Conservation (phyloP, 1,140 invertebrate genomes). For the Teleopsis dalmanni region DNA sequence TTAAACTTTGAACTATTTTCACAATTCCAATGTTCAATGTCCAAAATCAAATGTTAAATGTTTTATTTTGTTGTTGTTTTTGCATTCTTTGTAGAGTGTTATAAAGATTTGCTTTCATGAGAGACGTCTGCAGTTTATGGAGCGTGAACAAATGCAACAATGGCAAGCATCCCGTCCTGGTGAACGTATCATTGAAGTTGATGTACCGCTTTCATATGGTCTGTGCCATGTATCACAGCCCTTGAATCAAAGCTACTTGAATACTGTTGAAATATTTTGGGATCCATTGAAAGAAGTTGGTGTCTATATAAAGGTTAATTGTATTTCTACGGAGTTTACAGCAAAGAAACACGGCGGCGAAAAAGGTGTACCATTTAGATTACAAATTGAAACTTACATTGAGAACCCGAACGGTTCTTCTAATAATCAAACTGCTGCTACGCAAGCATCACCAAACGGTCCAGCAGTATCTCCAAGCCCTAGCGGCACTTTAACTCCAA, state of each 20-base stretch:
- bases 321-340: constrained; percentile 96
- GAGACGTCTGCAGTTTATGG: constrained; percentile 89
- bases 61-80: constrained; percentile 5
- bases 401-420: constrained; percentile 39
- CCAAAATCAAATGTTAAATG: not conserved
- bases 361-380: constrained; percentile 92
- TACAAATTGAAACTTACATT: constrained; percentile 83
- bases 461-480: constrained; percentile 30
- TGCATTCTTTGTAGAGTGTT: constrained; percentile 56
- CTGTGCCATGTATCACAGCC: constrained; percentile 75
- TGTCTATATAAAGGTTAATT: constrained; percentile 90
- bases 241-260: constrained; percentile 56
- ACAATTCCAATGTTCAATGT: not conserved
- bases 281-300: constrained; percentile 94
- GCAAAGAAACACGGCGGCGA: constrained; percentile 97
- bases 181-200: constrained; percentile 86
- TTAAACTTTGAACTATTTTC: not conserved
- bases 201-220: constrained; percentile 89
- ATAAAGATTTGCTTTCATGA: constrained; percentile 94
- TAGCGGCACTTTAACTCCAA: constrained; percentile 2
- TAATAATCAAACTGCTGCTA: constrained; percentile 1
- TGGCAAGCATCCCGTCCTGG: constrained; percentile 84
- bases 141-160: constrained; percentile 82
- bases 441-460: not conserved
- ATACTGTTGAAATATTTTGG: constrained; percentile 86